These are phyloP conservation scores for Euwallacea similis DNA, from an alignment of 1,140 invertebrate genomes.

Conservation along the genomic window DNA sequence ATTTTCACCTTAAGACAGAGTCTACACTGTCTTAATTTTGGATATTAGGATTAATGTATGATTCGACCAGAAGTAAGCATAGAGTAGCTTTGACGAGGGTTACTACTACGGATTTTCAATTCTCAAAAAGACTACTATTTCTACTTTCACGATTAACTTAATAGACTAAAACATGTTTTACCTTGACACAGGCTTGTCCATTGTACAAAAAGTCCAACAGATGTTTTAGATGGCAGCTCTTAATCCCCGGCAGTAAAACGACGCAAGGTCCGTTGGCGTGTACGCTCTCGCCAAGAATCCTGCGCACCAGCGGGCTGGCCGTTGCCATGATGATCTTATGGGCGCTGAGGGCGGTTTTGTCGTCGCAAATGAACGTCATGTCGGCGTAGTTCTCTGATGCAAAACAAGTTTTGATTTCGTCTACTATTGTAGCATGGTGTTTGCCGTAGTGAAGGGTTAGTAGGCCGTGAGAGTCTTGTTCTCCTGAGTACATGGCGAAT, in stretches of 20 bases:
- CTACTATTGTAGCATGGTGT: slow-evolving; percentile 84
- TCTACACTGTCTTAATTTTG: no score
- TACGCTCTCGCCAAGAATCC: slow-evolving; percentile 72
- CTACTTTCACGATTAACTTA: background rate
- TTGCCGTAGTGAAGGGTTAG: slow-evolving; percentile 87
- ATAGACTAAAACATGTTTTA: slow-evolving; percentile 47
- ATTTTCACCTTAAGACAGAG: no score
- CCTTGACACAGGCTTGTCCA: slow-evolving; percentile 79
- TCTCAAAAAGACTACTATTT: no score
- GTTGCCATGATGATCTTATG: slow-evolving; percentile 81
- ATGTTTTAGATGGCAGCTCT: slow-evolving; percentile 72
- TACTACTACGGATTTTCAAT: no score
- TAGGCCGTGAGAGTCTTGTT: slow-evolving; percentile 57
- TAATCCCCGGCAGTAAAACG: slow-evolving; percentile 79
- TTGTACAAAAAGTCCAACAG: slow-evolving; percentile 82
- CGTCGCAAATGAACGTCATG: slow-evolving; percentile 79
- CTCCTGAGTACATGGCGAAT: slow-evolving; percentile 55
- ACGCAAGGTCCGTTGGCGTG: slow-evolving; percentile 70
- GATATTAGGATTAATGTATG: no score
- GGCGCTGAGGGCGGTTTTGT: slow-evolving; percentile 70
- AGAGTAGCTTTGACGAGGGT: no score
- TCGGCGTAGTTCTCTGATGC: slow-evolving; percentile 79
- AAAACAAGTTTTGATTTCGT: slow-evolving; percentile 82
- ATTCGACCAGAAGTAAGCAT: no score
- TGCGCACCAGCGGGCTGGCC: slow-evolving; percentile 77